Base-by-base conservation (phyloP, 2,113 vertebrate species). In the Apodemus speciosus region DNA sequence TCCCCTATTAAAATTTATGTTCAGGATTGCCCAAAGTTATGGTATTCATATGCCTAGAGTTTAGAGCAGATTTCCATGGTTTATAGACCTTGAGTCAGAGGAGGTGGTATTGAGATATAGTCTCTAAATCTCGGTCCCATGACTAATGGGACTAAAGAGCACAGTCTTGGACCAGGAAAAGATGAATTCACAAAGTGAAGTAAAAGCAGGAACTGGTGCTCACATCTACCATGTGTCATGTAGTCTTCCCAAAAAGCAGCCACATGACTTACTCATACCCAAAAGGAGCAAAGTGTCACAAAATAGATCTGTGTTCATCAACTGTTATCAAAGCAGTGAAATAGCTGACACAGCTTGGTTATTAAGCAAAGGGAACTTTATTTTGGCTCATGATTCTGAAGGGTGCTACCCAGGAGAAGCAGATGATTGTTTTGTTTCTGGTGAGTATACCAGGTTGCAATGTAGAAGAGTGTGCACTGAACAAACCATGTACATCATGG, bases 201-300 rank as follows among this genome's bases (percentile, higher is more conserved):
- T 21, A 10, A 73, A 84, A 83, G 27, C 81, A 51, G 6, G 35
- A 0, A 15, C 0, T 1, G 51, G 18, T 72, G 15, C 32, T 68
- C 6, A 40, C 20, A 9, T 35, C 46, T 16, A 49, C 3, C 9
- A 1, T 20, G 9, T 30, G 51, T n/a, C n/a, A 6, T 0, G 0
- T 1, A 11, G 23, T 85, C 13, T 49, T 32, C 6, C n/a, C 32
- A 4, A 4, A 91, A 69, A 73, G 35, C 30, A 43, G 4, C 7
- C 23, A 23, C 53, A 20, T 46, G 53, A 30, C 2, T 16, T 51
- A 38, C 6, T 66, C 14, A 81, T 6, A 76, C 0, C n/a, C 32
- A 21, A 30, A 77, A n/a, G 68, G 11, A 56, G 66, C 56, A 49
- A 11, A 32, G 6, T 38, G 9, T 62, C 64, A 83, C 32, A 85